Percentiles rank a stretch among this genome's conserved stretches.
Conservation (phyloP, 1,140 invertebrate species). For the Pseudomyrmex dendroicus region DNA sequence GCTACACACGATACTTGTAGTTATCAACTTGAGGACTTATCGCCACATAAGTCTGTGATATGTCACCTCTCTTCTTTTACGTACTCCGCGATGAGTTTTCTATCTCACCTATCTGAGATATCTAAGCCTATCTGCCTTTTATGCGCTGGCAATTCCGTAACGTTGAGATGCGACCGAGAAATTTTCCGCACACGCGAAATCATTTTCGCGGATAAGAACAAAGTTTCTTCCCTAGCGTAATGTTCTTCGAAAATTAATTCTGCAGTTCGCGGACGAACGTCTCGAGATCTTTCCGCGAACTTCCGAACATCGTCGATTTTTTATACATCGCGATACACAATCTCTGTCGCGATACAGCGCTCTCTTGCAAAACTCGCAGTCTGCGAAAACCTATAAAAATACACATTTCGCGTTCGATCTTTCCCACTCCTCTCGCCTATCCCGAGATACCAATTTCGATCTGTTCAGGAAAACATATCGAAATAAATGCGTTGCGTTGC, state of each 20-base stretch:
- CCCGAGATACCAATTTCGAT: background rate
- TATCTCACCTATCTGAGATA: slow-evolving; percentile 52
- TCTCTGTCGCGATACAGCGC: slow-evolving; percentile 35
- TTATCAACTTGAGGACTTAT: background rate
- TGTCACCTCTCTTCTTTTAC: slow-evolving; percentile 73
- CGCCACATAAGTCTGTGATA: background rate
- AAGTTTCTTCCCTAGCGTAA: background rate
- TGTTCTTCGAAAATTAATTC: slow-evolving; percentile 2
- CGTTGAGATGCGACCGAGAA: slow-evolving; percentile 51
- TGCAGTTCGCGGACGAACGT: background rate
- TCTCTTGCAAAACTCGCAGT: slow-evolving; percentile 18
- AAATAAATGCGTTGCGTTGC: slow-evolving; percentile 31
- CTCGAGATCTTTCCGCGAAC: background rate
- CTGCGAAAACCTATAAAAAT: slow-evolving; percentile 1
- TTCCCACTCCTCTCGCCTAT: background rate
- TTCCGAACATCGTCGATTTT: background rate
- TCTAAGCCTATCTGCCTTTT: background rate
- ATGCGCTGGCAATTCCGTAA: slow-evolving; percentile 54
- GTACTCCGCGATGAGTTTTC: slow-evolving; percentile 63
- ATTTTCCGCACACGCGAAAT: background rate
- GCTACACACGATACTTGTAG: background rate
- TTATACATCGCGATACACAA: slow-evolving; percentile 9
- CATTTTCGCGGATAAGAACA: slow-evolving; percentile 6
- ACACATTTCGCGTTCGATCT: slow-evolving; percentile 30
- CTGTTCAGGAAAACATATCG: background rate